These are phyloP conservation scores for Enteromius paludinosus DNA, from an alignment of 2,797 vertebrate species.

Conservation along the genomic window DNA sequence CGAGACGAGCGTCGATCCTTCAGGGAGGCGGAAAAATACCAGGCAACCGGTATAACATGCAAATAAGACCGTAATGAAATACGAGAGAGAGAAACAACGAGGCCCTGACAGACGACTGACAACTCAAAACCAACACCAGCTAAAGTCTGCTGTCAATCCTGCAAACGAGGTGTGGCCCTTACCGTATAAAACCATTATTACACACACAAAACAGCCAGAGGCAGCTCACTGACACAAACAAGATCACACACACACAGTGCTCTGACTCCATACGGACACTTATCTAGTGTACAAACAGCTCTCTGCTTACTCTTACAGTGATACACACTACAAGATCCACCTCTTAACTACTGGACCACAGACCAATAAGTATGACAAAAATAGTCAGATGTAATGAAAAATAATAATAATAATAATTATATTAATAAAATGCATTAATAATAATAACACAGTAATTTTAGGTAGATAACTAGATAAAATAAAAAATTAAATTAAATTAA, in stretches of 20 bases:
- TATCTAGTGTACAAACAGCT: not conserved
- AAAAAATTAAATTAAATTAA: no score
- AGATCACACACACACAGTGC: not conserved
- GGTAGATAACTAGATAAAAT: no score
- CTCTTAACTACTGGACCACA: not conserved
- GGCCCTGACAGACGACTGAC: conserved; percentile 21
- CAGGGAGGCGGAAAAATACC: conserved; percentile 37
- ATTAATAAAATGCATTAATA: not conserved
- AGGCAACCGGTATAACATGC: conserved; percentile 8
- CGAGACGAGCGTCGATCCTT: conserved; percentile 19
- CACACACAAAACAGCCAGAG: not conserved
- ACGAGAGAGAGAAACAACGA: conserved; percentile 2
- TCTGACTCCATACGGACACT: not conserved
- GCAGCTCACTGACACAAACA: not conserved
- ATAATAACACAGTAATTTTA: not conserved
- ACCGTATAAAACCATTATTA: not conserved
- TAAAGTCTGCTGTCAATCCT: conserved; percentile 2
- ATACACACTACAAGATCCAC: not conserved
- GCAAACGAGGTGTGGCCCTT: not conserved
- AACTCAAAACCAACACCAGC: not conserved
- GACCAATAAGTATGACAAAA: not conserved
- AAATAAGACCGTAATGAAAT: conserved; percentile 37
- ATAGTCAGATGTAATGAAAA: not conserved
- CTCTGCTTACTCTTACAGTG: not conserved
- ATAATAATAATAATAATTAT: not conserved